A percentile compares a stretch with the other conserved stretches of the same genome.
phyloP scores from a whole-genome alignment of 2,888 invertebrate species.

The Athalia circularis region DNA sequence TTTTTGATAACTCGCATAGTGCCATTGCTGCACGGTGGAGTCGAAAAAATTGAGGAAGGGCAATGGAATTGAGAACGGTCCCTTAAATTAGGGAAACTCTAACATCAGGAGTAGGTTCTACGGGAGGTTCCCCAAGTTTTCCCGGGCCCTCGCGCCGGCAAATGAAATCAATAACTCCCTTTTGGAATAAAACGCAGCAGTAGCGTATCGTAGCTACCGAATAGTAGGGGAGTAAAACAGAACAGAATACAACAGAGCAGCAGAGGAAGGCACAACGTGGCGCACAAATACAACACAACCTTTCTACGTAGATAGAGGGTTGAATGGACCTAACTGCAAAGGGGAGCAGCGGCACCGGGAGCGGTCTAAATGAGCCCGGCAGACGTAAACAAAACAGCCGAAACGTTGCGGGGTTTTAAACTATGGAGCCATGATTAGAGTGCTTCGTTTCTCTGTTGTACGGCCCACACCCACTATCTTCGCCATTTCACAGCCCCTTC shows the following conservation, averaged over 20 bases:
- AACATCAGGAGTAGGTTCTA: background rate
- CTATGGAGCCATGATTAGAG: conserved; percentile 25
- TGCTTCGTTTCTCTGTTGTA: conserved; percentile 15
- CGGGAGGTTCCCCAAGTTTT: conserved; percentile 63
- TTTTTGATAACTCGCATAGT: too few relatives aligned
- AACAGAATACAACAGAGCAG: conserved; percentile 42
- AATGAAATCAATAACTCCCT: conserved; percentile 72
- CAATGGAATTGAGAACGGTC: background rate
- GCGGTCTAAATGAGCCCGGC: conserved; percentile 51
- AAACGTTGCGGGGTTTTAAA: conserved; percentile 40
- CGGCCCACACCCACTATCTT: background rate
- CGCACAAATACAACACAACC: conserved; percentile 5
- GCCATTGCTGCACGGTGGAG: too few relatives aligned
- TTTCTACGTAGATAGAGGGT: conserved; percentile 28
- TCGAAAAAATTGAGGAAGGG: too few relatives aligned
- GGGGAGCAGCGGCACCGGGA: conserved; percentile 14
- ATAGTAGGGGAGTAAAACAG: conserved; percentile 24
- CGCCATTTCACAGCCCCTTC: background rate
- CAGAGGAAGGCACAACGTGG: conserved; percentile 32
- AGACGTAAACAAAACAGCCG: conserved; percentile 64
- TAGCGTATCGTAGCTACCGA: conserved; percentile 35
- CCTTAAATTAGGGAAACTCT: conserved; percentile 13
- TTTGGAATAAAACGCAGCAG: conserved; percentile 62
- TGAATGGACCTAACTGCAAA: conserved; percentile 54
- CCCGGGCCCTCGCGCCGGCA: conserved; percentile 58